Base-by-base conservation (phyloP, 2,113 vertebrate genomes). In the Hemiprocne comata region DNA sequence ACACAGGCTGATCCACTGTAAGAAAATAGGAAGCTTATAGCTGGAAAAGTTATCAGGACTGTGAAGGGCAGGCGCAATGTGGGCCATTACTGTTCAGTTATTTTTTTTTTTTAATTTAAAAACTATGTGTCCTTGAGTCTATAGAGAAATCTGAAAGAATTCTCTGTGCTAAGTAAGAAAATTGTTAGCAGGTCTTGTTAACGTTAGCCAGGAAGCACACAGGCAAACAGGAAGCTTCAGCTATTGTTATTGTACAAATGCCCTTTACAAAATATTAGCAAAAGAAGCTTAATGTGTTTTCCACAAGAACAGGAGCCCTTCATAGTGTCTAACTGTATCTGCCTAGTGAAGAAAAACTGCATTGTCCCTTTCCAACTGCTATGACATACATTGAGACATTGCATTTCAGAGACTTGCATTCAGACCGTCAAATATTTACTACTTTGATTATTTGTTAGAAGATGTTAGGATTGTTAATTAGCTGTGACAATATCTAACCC, bases 221-320 rank as follows among this genome's bases (percentile, higher is more conserved):
- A 97, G 94, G 96, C 97, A 96, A 97, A 95, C 97, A 97, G 96
- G 97, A 97, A 96, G 92, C 90, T 58, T 92, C 95, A 95, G 96
- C 90, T 97, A 90, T 97, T 95, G 96, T 97, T 98, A 87, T 94
- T 95, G 89, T 92, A 80, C 82, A 94, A 94, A 96, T 97, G 93
- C 94, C 95, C 89, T 97, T 97, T 97, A 97, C 85, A 96, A 96
- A 97, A 98, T 94, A 93, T 61, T 90, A 97, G 82, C 82, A 93
- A 93, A 71, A 96, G 76, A 54, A 54, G 78, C 96, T 89, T 97
- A 79, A 93, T 79, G 84, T 92, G 73, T 91, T 97, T 97, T 98
- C 96, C 94, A 96, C 94, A 93, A 94, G 96, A 87, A 96, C 92
- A 82, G 95, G 87, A 80, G 67, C 79, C 92, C 96, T 97, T 97